Percentiles rank a stretch among this genome's conserved stretches.
These are phyloP conservation scores for Leptinotarsa peninsularis DNA, from an alignment of 2,888 invertebrate species.

Conservation along the genomic window DNA sequence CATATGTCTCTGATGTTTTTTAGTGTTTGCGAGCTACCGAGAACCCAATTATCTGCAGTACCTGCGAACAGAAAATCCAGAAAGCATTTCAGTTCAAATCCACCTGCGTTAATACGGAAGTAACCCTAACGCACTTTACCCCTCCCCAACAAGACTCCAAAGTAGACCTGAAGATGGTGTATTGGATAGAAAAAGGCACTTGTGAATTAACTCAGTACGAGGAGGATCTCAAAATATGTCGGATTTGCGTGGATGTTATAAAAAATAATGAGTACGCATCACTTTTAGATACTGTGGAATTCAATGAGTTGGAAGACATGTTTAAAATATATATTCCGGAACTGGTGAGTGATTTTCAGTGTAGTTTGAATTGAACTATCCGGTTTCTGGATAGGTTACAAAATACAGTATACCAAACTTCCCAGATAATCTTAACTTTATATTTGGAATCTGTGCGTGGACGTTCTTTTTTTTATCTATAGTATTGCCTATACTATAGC, in stretches of 20 bases:
- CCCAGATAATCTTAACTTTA: background rate
- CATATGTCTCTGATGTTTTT: slow-evolving; percentile 5
- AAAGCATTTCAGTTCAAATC: slow-evolving; percentile 35
- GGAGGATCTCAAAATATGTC: slow-evolving; percentile 31
- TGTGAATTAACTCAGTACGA: slow-evolving; percentile 17
- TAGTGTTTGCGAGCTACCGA: slow-evolving; percentile 29
- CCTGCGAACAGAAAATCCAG: slow-evolving; percentile 30
- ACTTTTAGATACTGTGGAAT: slow-evolving; percentile 24
- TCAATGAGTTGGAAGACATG: slow-evolving; percentile 29
- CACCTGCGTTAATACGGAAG: slow-evolving; percentile 29
- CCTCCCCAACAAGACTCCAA: slow-evolving; percentile 22
- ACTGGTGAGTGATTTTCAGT: slow-evolving; percentile 27
- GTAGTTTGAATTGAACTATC: background rate
- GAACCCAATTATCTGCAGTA: slow-evolving; percentile 31
- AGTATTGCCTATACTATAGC: too few species aligned
- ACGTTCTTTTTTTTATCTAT: too few species aligned
- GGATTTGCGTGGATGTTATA: slow-evolving; percentile 30
- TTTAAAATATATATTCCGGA: slow-evolving; percentile 35
- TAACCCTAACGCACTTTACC: slow-evolving; percentile 31
- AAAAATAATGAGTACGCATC: slow-evolving; percentile 24
- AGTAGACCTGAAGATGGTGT: slow-evolving; percentile 23
- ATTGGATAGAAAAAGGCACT: slow-evolving; percentile 13
- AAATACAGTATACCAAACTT: background rate
- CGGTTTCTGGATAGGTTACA: background rate
- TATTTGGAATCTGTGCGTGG: too few species aligned